Percentiles rank a stretch among this genome's conserved stretches.
Evolutionary conservation across 2,113 vertebrate species (phyloP).

Genomic region (Haplotaxodon microlepis): DNA sequence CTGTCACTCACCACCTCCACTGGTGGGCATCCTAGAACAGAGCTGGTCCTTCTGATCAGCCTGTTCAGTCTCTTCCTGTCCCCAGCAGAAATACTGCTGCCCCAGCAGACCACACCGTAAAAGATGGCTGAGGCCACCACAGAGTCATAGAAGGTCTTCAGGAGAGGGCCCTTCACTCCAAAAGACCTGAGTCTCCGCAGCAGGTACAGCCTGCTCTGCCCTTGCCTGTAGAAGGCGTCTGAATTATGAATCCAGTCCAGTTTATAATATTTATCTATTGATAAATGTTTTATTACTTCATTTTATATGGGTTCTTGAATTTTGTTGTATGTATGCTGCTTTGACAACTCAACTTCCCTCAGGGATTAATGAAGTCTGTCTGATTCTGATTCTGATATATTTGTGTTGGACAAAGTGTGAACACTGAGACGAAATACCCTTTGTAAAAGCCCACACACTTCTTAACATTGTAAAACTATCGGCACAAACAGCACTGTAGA

Average conservation of each 20-base stretch:
- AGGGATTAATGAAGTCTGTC: not conserved
- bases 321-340: not conserved
- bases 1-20: not conserved
- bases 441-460: not conserved
- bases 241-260: not conserved
- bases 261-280: not conserved
- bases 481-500: not conserved
- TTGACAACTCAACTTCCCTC: not conserved
- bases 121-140: not conserved
- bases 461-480: not conserved
- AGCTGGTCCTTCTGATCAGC: not conserved
- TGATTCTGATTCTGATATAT: not conserved
- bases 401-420: not conserved
- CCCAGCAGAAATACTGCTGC: accelerated
- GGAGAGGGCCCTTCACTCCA: not conserved
- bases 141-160: not conserved
- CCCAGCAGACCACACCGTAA: not conserved
- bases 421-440: not conserved
- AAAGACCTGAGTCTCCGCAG: not conserved
- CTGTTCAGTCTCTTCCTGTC: not conserved
- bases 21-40: not conserved
- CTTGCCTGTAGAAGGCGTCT: not conserved
- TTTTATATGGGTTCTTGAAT: not conserved
- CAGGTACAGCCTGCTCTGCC: not conserved
- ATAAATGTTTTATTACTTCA: not conserved